These are phyloP conservation scores for Salvelinus fontinalis DNA, from an alignment of 2,113 vertebrate species.

Conservation along the genomic window DNA sequence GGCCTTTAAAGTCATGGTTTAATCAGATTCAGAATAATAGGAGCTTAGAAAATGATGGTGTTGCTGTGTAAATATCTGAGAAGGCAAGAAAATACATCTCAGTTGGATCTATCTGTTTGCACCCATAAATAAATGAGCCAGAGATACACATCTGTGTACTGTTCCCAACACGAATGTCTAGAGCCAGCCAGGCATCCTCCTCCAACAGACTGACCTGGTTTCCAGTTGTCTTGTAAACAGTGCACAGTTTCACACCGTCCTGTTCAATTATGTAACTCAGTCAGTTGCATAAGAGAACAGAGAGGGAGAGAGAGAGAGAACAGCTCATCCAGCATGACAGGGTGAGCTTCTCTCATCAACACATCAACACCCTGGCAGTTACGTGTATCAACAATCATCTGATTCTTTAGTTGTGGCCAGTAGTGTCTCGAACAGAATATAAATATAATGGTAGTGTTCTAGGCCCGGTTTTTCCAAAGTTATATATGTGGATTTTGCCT, in stretches of 20 bases:
- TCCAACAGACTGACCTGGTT: conserved; percentile 58
- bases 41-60: not conserved
- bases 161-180: too few species aligned
- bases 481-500: too few species aligned
- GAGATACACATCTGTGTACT: not conserved
- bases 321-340: conserved; percentile 17
- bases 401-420: not conserved
- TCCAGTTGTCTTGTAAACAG: conserved; percentile 59
- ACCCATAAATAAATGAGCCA: not conserved
- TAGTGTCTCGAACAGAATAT: not conserved
- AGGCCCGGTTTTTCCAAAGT: too few species aligned
- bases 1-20: not conserved
- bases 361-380: not conserved
- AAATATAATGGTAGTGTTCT: not conserved
- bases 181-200: conserved; percentile 26
- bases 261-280: conserved; percentile 48
- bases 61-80: not conserved
- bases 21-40: not conserved
- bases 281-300: conserved; percentile 39
- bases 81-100: too few species aligned
- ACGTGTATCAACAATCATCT: not conserved
- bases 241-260: conserved; percentile 38
- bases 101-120: not conserved
- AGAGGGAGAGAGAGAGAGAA: conserved; percentile 7
- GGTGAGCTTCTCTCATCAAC: conserved; percentile 6